Evolutionary conservation across 2,113 vertebrate species (phyloP).

Genomic region (Rhineura floridana): DNA sequence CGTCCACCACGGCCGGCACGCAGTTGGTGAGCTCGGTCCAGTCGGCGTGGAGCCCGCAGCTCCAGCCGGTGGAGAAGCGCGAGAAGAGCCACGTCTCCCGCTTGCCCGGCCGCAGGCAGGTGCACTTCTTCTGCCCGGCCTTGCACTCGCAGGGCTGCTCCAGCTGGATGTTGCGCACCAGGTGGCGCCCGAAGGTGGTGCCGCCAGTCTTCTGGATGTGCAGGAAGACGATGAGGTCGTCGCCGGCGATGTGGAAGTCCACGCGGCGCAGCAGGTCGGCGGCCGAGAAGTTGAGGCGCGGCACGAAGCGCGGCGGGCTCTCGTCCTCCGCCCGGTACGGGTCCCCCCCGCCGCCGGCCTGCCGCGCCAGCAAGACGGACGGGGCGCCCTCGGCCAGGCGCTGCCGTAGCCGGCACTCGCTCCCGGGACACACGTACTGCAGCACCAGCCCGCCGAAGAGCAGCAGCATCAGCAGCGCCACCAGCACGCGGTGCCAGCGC

Average conservation of each 20-base stretch:
- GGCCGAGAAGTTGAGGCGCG: slow-evolving; percentile 89
- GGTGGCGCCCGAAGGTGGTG: slow-evolving; percentile 90
- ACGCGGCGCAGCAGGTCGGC: slow-evolving; percentile 83
- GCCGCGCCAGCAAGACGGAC: slow-evolving; percentile 69
- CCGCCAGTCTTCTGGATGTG: slow-evolving; percentile 75
- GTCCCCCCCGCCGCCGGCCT: slow-evolving; percentile 63
- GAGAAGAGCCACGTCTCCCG: slow-evolving; percentile 98
- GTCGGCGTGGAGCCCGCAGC: slow-evolving; percentile 98
- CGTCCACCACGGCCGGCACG: slow-evolving; percentile 89
- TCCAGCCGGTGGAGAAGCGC: slow-evolving; percentile 98
- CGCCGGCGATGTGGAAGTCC: slow-evolving; percentile 92
- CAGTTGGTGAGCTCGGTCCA: slow-evolving; percentile 99
- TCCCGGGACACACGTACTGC: slow-evolving; percentile 93
- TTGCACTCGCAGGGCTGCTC: slow-evolving; percentile 95
- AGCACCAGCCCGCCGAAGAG: slow-evolving; percentile 91
- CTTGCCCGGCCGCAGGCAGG: slow-evolving; percentile 92
- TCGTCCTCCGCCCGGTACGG: slow-evolving; percentile 92
- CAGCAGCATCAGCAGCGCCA: slow-evolving; percentile 88
- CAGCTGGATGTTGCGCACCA: slow-evolving; percentile 94
- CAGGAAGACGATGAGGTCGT: slow-evolving; percentile 78
- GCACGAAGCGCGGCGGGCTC: slow-evolving; percentile 85
- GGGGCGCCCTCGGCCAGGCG: slow-evolving; percentile 74
- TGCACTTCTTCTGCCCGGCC: slow-evolving; percentile 97
- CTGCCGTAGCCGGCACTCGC: slow-evolving; percentile 83
- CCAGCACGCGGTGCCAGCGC: slow-evolving; percentile 84